A percentile compares a stretch with the other conserved stretches of the same genome.
phyloP scores from a whole-genome alignment of 2,888 invertebrate species.

The Sisyra nigra region DNA sequence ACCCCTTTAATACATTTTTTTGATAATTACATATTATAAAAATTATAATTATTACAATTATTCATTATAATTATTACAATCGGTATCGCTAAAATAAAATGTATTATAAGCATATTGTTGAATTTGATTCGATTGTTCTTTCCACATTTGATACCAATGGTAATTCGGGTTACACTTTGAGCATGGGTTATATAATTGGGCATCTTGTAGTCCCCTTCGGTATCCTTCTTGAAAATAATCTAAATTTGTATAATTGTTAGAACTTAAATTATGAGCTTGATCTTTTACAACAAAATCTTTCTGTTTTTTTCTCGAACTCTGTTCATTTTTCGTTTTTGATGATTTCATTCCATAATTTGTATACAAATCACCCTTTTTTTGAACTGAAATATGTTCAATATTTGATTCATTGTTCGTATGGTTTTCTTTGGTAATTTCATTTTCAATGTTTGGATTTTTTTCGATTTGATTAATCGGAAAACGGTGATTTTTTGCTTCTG shows the following conservation, averaged over 20 bases:
- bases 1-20: too few species aligned
- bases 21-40: too few species aligned
- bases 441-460: background rate
- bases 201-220: too few species aligned
- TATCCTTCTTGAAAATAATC: too few species aligned
- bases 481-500: background rate
- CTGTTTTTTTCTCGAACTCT: too few species aligned
- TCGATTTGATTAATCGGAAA: background rate
- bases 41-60: too few species aligned
- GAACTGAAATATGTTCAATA: background rate
- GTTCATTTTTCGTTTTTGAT: too few species aligned
- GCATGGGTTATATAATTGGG: too few species aligned
- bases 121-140: conserved; percentile 1
- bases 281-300: background rate
- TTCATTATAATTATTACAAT: too few species aligned
- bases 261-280: background rate
- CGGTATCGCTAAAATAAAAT: conserved; percentile 1
- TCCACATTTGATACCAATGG: conserved; percentile 6
- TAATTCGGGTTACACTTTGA: background rate
- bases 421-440: background rate
- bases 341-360: too few species aligned
- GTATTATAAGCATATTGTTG: background rate
- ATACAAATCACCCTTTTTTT: background rate
- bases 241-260: background rate
- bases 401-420: background rate